Percentiles rank a stretch among this genome's conserved stretches.
phyloP scores from a whole-genome alignment of 2,113 vertebrate genomes.

The Furnarius figulus region DNA sequence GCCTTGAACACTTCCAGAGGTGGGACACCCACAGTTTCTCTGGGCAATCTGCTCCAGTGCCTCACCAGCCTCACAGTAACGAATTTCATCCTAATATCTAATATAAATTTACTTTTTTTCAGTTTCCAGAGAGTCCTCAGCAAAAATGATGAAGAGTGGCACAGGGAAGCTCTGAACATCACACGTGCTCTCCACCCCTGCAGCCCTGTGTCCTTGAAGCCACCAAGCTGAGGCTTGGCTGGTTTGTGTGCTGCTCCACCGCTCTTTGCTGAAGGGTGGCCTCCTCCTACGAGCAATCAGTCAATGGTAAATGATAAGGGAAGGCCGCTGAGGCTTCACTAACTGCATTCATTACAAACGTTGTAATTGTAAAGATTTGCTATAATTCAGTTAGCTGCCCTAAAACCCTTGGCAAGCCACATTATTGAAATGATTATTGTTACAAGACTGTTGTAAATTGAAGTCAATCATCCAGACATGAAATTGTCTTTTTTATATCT shows the following conservation, averaged over 20 bases:
- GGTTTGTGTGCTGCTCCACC: conserved; percentile 65
- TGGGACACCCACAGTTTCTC: not conserved
- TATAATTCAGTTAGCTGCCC: conserved; percentile 70
- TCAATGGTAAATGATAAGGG: conserved; percentile 65
- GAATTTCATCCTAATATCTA: not conserved
- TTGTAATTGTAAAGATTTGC: conserved; percentile 69
- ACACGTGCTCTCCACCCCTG: not conserved
- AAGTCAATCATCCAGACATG: conserved; percentile 58
- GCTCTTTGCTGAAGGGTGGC: conserved; percentile 64
- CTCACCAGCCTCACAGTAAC: not conserved
- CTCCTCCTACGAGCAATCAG: conserved; percentile 55
- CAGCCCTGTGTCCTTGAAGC: not conserved
- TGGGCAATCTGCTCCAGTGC: not conserved
- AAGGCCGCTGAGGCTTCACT: conserved; percentile 59
- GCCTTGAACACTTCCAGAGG: not conserved
- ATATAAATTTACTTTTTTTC: not conserved
- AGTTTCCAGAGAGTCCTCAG: not conserved
- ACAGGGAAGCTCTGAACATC: not conserved
- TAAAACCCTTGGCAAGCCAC: conserved; percentile 61
- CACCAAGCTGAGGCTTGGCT: conserved; percentile 21
- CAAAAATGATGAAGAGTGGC: not conserved
- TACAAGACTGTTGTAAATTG: conserved; percentile 71
- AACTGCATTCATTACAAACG: conserved; percentile 64
- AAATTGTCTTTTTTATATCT: conserved; percentile 59
- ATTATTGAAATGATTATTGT: conserved; percentile 63